Percentiles rank a stretch among this genome's conserved stretches.
phyloP scores from a whole-genome alignment of 2,888 invertebrate genomes.

The Drosophila birchii region DNA sequence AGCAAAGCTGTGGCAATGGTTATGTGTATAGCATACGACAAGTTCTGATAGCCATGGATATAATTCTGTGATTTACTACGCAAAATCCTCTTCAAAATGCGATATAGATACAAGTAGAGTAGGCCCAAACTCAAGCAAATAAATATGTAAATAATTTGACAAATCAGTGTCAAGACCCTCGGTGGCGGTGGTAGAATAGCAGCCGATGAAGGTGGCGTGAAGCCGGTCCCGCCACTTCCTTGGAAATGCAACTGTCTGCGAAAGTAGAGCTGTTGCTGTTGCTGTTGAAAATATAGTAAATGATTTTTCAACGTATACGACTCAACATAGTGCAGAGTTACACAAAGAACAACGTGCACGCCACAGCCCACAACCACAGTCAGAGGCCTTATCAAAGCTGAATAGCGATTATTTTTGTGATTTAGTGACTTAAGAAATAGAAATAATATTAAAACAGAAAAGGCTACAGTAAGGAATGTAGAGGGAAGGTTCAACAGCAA shows the following conservation, averaged over 20 bases:
- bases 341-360: constrained; percentile 91
- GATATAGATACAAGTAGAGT: constrained; percentile 93
- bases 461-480: constrained; percentile 94
- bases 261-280: constrained; percentile 77
- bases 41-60: constrained; percentile 91
- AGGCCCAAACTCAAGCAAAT: constrained; percentile 93
- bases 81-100: constrained; percentile 90
- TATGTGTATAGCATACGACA: constrained; percentile 95
- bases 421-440: constrained; percentile 92
- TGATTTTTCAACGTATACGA: constrained; percentile 85
- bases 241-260: constrained; percentile 67
- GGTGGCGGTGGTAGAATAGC: constrained; percentile 82
- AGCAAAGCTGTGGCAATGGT: constrained; percentile 94
- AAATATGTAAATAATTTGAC: constrained; percentile 94
- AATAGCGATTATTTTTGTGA: constrained; percentile 89
- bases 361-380: constrained; percentile 92
- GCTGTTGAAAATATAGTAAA: constrained; percentile 81
- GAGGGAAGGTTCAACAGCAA: constrained; percentile 93
- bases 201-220: constrained; percentile 57
- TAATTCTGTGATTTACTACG: constrained; percentile 92
- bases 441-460: constrained; percentile 94
- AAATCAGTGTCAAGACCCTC: constrained; percentile 89
- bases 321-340: constrained; percentile 92
- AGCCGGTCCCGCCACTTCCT: constrained; percentile 64
- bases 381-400: constrained; percentile 90